Base-by-base conservation (phyloP, 2,113 vertebrate species). In the Pomatorhinus ruficollis region DNA sequence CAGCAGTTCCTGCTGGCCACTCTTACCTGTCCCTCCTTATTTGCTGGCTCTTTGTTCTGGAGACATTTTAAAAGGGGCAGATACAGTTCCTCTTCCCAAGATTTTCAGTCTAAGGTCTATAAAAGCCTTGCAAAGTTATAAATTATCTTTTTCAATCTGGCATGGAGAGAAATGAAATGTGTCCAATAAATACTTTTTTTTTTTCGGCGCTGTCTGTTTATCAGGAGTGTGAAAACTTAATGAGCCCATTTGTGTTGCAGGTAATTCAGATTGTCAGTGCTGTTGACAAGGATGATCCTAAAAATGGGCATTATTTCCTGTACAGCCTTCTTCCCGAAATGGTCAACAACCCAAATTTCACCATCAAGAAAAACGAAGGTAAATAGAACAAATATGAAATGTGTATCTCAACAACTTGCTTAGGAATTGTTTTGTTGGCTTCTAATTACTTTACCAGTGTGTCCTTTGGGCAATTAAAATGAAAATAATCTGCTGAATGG, bases 331-430 rank as follows among this genome's bases (percentile, higher is more conserved):
- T 99, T 76, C 99, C 99, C 8, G 99, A 99, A 98, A 99, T 99
- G 98, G 98, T 97, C 92, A 99, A 99, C 97, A 99, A 99, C 90
- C 99, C 99, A 45, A 99, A 99, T 97, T 99, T 99, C 91, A 99
- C 99, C 92, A 99, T 99, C 95, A 99, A 99, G 98, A 99, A 99
- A 97, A 99, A 99, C 83, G 98, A 98, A 98, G 98, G 98, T 99
- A 98, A 98, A 96, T 93, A 83, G 45, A 54, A 84, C 82, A 66
- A n/a, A 69, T 71, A 28, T 18, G 12, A 65, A 50, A 49, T 9
- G 27, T 11, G 24, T 35, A 59, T 47, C 40, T 66, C 21, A 61
- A 31, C 28, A 47, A 16, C 12, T 52, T 82, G 3, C 6, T 50
- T 91, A 76, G 7, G 2, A 70, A 42, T 71, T 77, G 23, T 22